Percentiles rank a stretch among this genome's conserved stretches.
These are phyloP conservation scores for Plutomurus gul DNA, from an alignment of 1,140 invertebrate genomes.

Conservation along the genomic window DNA sequence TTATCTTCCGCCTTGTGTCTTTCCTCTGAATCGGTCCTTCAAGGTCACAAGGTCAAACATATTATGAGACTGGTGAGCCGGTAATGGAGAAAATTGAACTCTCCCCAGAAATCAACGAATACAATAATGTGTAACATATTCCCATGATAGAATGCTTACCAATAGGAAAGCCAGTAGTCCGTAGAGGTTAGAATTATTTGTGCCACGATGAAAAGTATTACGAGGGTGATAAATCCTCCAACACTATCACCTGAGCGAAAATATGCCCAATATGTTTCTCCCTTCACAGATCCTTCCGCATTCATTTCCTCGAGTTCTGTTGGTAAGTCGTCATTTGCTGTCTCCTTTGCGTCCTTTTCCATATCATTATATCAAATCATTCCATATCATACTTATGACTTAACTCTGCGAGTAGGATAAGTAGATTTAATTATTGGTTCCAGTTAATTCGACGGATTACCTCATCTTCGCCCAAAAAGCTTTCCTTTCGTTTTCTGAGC, in stretches of 20 bases:
- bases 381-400: too few species aligned
- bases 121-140: background rate
- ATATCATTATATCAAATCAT: background rate
- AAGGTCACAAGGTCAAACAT: too few species aligned
- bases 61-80: too few species aligned
- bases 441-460: background rate
- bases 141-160: conserved; percentile 27
- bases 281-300: conserved; percentile 38
- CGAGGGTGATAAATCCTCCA: conserved; percentile 4
- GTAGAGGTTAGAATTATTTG: conserved; percentile 18
- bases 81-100: background rate
- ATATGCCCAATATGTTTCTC: conserved; percentile 45
- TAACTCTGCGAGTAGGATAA: too few species aligned
- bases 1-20: background rate
- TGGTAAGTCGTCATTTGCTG: background rate
- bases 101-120: background rate
- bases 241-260: conserved; percentile 22
- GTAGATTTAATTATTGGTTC: background rate
- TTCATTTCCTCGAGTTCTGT: conserved; percentile 43
- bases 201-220: conserved; percentile 21
- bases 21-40: conserved; percentile 11
- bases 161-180: conserved; percentile 45
- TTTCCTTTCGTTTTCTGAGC: background rate
- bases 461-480: background rate
- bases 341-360: background rate